Base-by-base conservation (phyloP, 2,113 vertebrate genomes). In the Aphyosemion australe region DNA sequence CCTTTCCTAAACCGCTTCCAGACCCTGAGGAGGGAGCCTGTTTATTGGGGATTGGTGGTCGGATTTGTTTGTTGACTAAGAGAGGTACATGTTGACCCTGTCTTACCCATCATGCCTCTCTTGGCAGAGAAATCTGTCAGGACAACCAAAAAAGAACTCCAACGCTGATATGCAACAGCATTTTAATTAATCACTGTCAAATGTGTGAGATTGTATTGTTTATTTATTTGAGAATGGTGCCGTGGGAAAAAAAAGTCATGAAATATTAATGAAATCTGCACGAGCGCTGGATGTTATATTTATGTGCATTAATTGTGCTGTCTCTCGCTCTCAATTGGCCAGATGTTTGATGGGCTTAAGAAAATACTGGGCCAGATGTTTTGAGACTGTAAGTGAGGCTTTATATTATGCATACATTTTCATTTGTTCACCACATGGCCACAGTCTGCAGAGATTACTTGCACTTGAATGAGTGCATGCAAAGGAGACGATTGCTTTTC, bases 331-430 rank as follows among this genome's bases (percentile, higher is more conserved):
- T 54, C 51, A 68, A 52, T 82, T 78, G 79, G 71, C 75, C 89
- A 88, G 88, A 86, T 89, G 87, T 84, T 49, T 39, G 50, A 51
- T 80, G 72, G 81, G 76, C 68, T 82, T n/a, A 16, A 66, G 54
- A 79, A 83, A 90, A 87, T 87, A 79, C 72, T 65, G 66, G 31
- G 79, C 64, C 86, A 90, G 87, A 92, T 91, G 85, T 90, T 90
- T 66, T 16, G 47, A 50, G 58, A 61, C 58, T 73, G 52, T 49
- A 69, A 77, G 69, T 77, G 54, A 71, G 76, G 74, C 72, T 88
- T 77, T 80, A 64, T 55, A 84, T 84, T 73, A 80, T 72, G 26
- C 74, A 75, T 78, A 87, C 53, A 83, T 87, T 82, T 80, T 62
- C 46, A 73, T 80, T 76, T 87, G 51, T 66, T 49, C 67, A 70